Evolutionary conservation across 2,113 vertebrate species (phyloP).

Genomic region (Trinectes maculatus): DNA sequence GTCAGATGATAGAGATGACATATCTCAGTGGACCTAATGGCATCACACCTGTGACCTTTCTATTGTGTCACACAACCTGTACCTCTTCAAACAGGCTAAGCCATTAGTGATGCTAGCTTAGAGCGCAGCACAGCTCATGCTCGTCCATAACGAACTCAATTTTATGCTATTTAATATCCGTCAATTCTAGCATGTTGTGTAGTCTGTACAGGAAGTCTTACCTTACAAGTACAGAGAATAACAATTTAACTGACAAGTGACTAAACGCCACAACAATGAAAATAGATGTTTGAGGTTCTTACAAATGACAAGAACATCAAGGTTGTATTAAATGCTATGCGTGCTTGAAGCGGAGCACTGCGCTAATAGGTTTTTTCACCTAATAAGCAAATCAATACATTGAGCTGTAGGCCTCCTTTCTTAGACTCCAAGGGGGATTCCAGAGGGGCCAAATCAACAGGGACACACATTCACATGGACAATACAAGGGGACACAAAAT

Average conservation of each 20-base stretch:
- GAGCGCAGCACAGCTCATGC: not conserved
- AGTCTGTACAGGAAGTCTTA: too few relatives aligned
- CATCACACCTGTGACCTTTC: conserved; percentile 29
- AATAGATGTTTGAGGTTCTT: not conserved
- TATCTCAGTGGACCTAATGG: conserved; percentile 5
- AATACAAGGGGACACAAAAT: conserved; percentile 61
- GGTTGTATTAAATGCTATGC: conserved; percentile 47
- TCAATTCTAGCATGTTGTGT: not conserved
- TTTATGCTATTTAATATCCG: not conserved
- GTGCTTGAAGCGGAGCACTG: conserved; percentile 57
- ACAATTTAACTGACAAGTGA: not conserved
- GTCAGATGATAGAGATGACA: conserved; percentile 1
- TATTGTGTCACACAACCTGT: conserved; percentile 11
- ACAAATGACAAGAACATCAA: not conserved
- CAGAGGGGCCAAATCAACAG: conserved; percentile 72
- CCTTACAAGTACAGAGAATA: not conserved
- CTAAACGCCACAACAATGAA: not conserved
- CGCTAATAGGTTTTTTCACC: conserved; percentile 71
- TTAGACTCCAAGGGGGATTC: conserved; percentile 56
- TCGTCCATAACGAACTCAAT: not conserved
- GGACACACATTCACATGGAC: conserved; percentile 71
- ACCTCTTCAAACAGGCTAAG: not conserved
- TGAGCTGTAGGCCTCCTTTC: conserved; percentile 59
- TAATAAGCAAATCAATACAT: conserved; percentile 83
- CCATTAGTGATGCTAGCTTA: not conserved